Conservation (phyloP, 2,888 invertebrate species). For the Autographa gamma region DNA sequence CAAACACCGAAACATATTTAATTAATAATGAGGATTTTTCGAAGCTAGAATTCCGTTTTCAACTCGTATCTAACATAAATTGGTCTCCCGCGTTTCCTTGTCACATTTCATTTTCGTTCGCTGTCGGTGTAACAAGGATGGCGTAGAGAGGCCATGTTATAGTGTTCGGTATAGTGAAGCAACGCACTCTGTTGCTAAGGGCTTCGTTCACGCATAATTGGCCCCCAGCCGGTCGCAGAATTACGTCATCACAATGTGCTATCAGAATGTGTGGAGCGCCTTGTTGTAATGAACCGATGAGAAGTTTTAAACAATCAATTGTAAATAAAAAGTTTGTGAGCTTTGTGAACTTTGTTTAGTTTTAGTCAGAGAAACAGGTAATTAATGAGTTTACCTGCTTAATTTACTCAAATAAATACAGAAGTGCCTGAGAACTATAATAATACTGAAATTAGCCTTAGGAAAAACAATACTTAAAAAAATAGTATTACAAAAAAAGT, state of each 20-base stretch:
- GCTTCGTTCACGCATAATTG: slow-evolving; percentile 75
- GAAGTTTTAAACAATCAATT: slow-evolving; percentile 46
- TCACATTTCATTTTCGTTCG: slow-evolving; percentile 17
- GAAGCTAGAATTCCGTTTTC: slow-evolving; percentile 48
- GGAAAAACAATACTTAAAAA: too few relatives aligned
- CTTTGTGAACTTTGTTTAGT: background rate
- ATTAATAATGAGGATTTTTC: slow-evolving; percentile 58
- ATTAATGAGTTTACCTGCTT: background rate
- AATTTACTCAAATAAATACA: too few relatives aligned
- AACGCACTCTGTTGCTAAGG: slow-evolving; percentile 83
- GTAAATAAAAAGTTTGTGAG: slow-evolving; percentile 15
- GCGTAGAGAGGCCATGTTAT: slow-evolving; percentile 37
- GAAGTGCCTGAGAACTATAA: too few relatives aligned
- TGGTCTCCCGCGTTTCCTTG: slow-evolving; percentile 36
- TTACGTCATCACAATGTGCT: slow-evolving; percentile 78
- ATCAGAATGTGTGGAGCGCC: slow-evolving; percentile 72
- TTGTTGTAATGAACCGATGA: slow-evolving; percentile 38
- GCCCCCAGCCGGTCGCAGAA: slow-evolving; percentile 71
- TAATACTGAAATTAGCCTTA: too few relatives aligned
- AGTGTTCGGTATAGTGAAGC: slow-evolving; percentile 52
- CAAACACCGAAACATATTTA: slow-evolving; percentile 53
- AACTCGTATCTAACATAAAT: slow-evolving; percentile 19
- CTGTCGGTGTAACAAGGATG: slow-evolving; percentile 15
- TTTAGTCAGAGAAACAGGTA: background rate
- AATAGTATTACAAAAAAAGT: too few relatives aligned